phyloP scores from a whole-genome alignment of 2,113 vertebrate species.

The Megalops atlanticus region DNA sequence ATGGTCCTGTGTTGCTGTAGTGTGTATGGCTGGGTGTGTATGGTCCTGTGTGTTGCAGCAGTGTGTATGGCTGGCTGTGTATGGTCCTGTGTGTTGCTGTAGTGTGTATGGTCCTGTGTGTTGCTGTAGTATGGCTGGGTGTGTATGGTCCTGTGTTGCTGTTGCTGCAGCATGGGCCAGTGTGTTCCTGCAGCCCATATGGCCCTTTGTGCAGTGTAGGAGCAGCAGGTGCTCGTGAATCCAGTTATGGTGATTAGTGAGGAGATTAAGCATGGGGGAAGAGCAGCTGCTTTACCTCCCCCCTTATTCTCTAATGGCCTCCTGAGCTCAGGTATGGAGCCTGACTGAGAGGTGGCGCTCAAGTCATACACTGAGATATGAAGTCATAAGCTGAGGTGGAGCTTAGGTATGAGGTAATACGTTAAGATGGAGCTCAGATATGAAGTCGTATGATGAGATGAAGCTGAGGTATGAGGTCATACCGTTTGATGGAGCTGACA shows the following conservation, averaged over 20 bases:
- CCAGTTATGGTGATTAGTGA: constrained; percentile 73
- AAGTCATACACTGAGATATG: too few relatives aligned
- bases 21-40: too few relatives aligned
- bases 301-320: constrained; percentile 6
- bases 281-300: constrained; percentile 65
- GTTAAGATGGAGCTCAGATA: background rate
- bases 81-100: constrained; percentile 16
- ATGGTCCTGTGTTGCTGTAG: too few relatives aligned
- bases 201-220: constrained; percentile 18
- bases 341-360: background rate
- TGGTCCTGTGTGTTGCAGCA: too few relatives aligned
- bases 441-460: too few relatives aligned
- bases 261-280: constrained; percentile 67
- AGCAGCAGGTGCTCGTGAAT: constrained; percentile 69
- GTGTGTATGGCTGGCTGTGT: too few relatives aligned
- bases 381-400: background rate
- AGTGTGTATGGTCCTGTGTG: background rate
- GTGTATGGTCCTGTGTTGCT: too few relatives aligned
- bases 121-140: background rate
- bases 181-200: constrained; percentile 15
- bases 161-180: background rate
- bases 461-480: too few relatives aligned
- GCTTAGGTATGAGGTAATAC: background rate
- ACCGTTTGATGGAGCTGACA: background rate
- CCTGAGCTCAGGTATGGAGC: constrained; percentile 11